Base-by-base conservation (phyloP, 2,888 invertebrate genomes). In the Agrochola macilenta region DNA sequence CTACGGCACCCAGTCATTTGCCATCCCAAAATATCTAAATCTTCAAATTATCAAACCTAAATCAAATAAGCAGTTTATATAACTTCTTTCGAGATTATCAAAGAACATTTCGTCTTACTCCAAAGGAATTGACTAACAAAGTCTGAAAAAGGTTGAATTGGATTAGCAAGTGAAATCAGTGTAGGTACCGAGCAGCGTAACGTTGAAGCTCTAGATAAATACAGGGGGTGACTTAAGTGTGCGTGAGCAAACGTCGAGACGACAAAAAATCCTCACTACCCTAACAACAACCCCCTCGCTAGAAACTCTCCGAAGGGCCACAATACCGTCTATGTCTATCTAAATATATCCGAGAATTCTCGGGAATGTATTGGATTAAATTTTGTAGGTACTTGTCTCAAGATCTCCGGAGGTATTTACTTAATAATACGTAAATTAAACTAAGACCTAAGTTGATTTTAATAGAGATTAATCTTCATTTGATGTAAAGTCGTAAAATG, bases 201-300 rank as follows among this genome's bases (percentile, higher is more conserved):
- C 69, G 77, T 80, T 74, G 81, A 70, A 79, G 82, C 77, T 82
- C 81, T 76, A 80, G 80, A 86, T 85, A 88, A 88, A 88, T 83
- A 85, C 66, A 79, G 70, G 76, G 86, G 87, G 78, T 74, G 81
- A 64, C 49, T 74, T 74, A 64, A 73, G 81, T 81, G 79, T 82
- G 78, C 82, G 86, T 72, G 84, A 84, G 86, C 86, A 85, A 85
- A 85, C 87, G 90, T 72, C 54, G 83, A 82, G 76, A 83, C 80
- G 86, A 88, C 87, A 88, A 91, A 91, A 90, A 89, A 88, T 84
- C 81, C 83, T 78, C 79, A 79, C 81, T 84, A 78, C 89, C 89
- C 86, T 82, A 66, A 74, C 72, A 80, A 64, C 77, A 76, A 63
- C 73, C 87, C 79, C 79, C 61, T 74, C 57, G 78, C 60, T 72